These are phyloP conservation scores for Salvelinus alpinus DNA, from an alignment of 2,113 vertebrate genomes.

Conservation along the genomic window DNA sequence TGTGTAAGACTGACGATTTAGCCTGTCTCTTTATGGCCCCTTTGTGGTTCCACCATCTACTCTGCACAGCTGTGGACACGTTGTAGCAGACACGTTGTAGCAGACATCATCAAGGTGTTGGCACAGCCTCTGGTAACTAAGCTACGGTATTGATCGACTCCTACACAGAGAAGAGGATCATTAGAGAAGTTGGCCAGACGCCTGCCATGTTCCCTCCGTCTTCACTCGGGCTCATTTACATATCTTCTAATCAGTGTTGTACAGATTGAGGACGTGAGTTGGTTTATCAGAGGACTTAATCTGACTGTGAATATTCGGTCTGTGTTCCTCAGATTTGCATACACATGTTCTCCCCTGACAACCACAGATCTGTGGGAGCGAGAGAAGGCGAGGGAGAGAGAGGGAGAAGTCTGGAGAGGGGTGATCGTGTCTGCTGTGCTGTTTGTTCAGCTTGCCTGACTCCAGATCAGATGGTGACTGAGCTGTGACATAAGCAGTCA, in stretches of 20 bases:
- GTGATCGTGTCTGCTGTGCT: constrained; percentile 58
- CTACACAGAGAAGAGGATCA: constrained; percentile 20
- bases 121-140: constrained; percentile 12
- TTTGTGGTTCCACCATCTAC: constrained; percentile 26
- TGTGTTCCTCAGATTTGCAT: constrained; percentile 48
- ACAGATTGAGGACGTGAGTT: constrained; percentile 48
- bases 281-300: constrained; percentile 60
- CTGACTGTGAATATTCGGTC: constrained; percentile 50
- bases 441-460: constrained; percentile 64
- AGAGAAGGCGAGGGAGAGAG: constrained; percentile 21
- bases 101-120: constrained; percentile 14
- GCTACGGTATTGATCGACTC: constrained; percentile 36
- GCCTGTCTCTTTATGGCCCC: constrained; percentile 1
- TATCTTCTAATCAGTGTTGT: constrained; percentile 58
- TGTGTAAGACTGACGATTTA: constrained; percentile 28
- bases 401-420: constrained; percentile 34
- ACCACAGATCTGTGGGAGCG: constrained; percentile 43
- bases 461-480: constrained; percentile 58
- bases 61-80: constrained; percentile 30
- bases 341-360: constrained; percentile 47
- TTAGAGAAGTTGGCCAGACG: constrained; percentile 46
- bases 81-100: constrained; percentile 8
- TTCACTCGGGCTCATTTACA: constrained; percentile 47
- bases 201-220: constrained; percentile 35
- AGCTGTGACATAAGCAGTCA: constrained; percentile 56